Conservation (phyloP, 2,113 vertebrate species). For the Entelurus aequoreus region DNA sequence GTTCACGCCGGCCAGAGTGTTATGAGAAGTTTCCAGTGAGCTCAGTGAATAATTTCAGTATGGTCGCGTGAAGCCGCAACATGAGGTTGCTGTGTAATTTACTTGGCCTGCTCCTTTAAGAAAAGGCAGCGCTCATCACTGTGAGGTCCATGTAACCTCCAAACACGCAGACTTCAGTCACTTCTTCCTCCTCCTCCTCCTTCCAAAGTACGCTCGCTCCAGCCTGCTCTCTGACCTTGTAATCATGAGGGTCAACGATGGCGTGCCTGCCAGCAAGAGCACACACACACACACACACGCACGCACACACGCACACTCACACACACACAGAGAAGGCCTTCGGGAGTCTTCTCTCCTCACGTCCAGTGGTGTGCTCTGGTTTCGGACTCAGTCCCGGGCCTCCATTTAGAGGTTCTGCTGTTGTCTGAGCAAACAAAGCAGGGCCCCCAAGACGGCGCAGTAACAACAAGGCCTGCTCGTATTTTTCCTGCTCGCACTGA, state of each 20-base stretch:
- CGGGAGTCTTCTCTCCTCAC: constrained; percentile 52
- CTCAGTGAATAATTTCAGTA: constrained; percentile 20
- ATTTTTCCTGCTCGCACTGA: constrained; percentile 69
- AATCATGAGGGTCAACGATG: constrained; percentile 66
- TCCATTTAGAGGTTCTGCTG: constrained; percentile 69
- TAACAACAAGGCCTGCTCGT: constrained; percentile 63
- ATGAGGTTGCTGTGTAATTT: constrained; percentile 34
- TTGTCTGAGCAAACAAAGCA: constrained; percentile 74
- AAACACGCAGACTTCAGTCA: constrained; percentile 29
- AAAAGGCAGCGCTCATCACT: constrained; percentile 12
- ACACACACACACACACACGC: constrained; percentile 31
- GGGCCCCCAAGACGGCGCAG: constrained; percentile 57
- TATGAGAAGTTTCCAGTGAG: constrained; percentile 43
- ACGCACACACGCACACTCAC: constrained; percentile 30
- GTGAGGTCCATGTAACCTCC: constrained; percentile 42
- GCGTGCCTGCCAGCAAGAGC: constrained; percentile 47
- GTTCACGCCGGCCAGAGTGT: constrained; percentile 11
- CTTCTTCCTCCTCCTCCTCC: constrained; percentile 12
- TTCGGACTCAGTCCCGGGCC: constrained; percentile 55
- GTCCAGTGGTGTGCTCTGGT: constrained; percentile 56
- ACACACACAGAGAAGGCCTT: constrained; percentile 25
- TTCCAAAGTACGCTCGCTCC: constrained; percentile 14
- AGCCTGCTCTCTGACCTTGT: constrained; percentile 54
- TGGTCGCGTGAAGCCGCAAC: constrained; percentile 9
- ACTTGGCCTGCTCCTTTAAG: constrained; percentile 40